A percentile compares a stretch with the other conserved stretches of the same genome.
These are phyloP conservation scores for Forbesichthys agassizii DNA, from an alignment of 2,113 vertebrate species.

Conservation along the genomic window DNA sequence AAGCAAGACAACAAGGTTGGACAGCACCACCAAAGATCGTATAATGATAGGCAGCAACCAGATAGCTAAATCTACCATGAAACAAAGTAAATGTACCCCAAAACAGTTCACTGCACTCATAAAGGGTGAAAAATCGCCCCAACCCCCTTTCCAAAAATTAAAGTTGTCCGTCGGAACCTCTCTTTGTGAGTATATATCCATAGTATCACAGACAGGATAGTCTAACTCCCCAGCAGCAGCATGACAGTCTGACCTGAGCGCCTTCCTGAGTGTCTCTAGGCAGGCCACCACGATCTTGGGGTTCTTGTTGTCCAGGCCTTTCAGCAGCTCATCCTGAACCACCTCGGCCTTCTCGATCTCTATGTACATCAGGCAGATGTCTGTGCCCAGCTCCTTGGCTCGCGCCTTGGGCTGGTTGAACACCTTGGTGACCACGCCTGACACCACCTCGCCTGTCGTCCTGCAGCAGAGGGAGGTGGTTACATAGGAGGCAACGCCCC, in stretches of 20 bases:
- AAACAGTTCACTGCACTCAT: too few species aligned
- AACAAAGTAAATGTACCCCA: too few species aligned
- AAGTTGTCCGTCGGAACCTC: too few species aligned
- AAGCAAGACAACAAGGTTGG: constrained; percentile 5
- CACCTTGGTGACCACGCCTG: constrained; percentile 96
- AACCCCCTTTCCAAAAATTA: too few species aligned
- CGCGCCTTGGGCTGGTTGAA: constrained; percentile 98
- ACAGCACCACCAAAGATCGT: too few species aligned
- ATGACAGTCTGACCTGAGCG: constrained; percentile 82
- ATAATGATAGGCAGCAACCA: too few species aligned
- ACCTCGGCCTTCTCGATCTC: constrained; percentile 94
- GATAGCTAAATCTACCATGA: too few species aligned
- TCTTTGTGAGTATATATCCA: too few species aligned
- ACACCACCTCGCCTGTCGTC: constrained; percentile 93
- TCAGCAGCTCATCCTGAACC: constrained; percentile 94
- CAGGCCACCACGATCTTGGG: constrained; percentile 94
- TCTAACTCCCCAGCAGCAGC: background rate
- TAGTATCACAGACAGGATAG: background rate
- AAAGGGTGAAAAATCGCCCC: too few species aligned
- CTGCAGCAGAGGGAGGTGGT: constrained; percentile 71
- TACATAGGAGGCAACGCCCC: background rate
- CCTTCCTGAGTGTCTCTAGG: constrained; percentile 89
- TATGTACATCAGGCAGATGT: constrained; percentile 95
- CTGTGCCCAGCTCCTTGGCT: constrained; percentile 91
- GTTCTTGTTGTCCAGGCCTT: constrained; percentile 97